These are phyloP conservation scores for Chionomys nivalis DNA, from an alignment of 2,113 vertebrate species.

Conservation along the genomic window DNA sequence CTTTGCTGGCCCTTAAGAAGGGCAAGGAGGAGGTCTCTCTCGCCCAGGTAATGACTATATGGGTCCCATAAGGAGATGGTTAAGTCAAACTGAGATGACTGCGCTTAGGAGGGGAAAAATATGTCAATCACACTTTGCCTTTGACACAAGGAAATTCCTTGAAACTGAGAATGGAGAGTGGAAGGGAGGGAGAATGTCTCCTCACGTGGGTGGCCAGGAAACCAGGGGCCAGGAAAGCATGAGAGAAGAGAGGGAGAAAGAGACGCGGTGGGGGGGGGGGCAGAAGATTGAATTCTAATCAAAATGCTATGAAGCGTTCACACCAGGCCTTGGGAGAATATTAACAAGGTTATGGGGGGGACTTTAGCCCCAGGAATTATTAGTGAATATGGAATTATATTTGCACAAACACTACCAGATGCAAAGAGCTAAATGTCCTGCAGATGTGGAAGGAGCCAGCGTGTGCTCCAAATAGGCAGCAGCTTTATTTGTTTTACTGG, in stretches of 20 bases:
- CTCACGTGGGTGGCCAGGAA: conserved; percentile 94
- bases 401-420: conserved; percentile 98
- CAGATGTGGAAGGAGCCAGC: conserved; percentile 90
- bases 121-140: conserved; percentile 90
- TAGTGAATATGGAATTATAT: conserved; percentile 99
- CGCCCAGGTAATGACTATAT: conserved; percentile 84
- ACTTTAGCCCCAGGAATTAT: conserved; percentile 93
- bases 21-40: conserved; percentile 79
- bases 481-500: conserved; percentile 82
- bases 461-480: conserved; percentile 84
- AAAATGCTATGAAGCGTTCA: conserved; percentile 89
- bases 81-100: conserved; percentile 87
- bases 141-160: conserved; percentile 91
- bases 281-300: conserved; percentile 89
- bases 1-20: conserved; percentile 27
- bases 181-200: conserved; percentile 88
- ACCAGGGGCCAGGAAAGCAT: conserved; percentile 89
- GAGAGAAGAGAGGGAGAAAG: conserved; percentile 83
- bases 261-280: conserved; percentile 48
- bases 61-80: conserved; percentile 89
- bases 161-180: conserved; percentile 88
- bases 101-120: conserved; percentile 87
- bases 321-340: conserved; percentile 92
- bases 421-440: conserved; percentile 93
- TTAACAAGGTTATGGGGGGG: conserved; percentile 89